phyloP scores from a whole-genome alignment of 2,113 vertebrate genomes.

The Xyrauchen texanus region DNA sequence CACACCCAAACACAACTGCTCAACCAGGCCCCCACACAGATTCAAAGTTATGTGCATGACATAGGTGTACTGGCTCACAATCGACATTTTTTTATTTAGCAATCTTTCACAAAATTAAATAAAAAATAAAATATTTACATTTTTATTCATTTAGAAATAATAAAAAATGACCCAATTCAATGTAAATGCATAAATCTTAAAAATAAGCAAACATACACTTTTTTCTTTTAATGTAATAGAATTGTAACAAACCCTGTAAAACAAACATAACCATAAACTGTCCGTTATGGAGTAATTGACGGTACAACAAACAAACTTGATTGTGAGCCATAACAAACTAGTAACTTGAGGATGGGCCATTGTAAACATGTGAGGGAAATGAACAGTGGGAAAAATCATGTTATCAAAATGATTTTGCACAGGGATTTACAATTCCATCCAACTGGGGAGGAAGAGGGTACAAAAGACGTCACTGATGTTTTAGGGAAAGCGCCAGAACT shows the following conservation, averaged over 20 bases:
- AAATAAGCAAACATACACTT: too few relatives aligned
- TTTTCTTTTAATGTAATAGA: background rate
- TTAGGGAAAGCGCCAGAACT: background rate
- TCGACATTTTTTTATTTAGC: too few relatives aligned
- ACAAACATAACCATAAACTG: slow-evolving; percentile 46
- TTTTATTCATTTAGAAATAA: too few relatives aligned
- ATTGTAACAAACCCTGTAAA: slow-evolving; percentile 51
- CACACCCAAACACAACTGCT: slow-evolving; percentile 32
- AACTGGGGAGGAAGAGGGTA: background rate
- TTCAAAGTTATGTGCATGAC: slow-evolving; percentile 45
- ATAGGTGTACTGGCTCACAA: background rate
- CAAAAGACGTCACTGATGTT: slow-evolving; percentile 23
- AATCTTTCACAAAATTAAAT: too few relatives aligned
- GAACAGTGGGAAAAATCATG: slow-evolving; percentile 52
- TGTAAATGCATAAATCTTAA: too few relatives aligned
- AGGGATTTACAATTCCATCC: slow-evolving; percentile 27
- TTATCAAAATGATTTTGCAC: slow-evolving; percentile 37
- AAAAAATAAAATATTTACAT: too few relatives aligned
- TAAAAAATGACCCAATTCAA: too few relatives aligned
- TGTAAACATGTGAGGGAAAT: slow-evolving; percentile 15
- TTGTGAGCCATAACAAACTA: slow-evolving; percentile 49
- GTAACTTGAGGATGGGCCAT: slow-evolving; percentile 26
- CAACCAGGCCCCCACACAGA: slow-evolving; percentile 58
- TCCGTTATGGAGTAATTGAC: slow-evolving; percentile 26
- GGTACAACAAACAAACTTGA: too few relatives aligned